phyloP scores from a whole-genome alignment of 2,113 vertebrate genomes.

The Pluvianellus socialis region DNA sequence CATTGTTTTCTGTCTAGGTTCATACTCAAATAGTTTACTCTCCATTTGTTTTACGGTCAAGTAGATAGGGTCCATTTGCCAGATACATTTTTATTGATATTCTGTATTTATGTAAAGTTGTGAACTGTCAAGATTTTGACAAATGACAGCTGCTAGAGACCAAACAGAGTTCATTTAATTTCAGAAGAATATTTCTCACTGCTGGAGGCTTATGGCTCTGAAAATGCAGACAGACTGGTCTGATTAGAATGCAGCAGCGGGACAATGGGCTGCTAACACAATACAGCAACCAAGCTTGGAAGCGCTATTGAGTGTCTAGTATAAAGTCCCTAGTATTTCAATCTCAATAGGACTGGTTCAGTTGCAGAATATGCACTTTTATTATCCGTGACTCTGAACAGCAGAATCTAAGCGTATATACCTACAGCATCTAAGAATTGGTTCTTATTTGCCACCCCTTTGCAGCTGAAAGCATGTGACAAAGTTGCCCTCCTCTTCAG shows the following conservation, averaged over 20 bases:
- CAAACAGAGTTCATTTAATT: slow-evolving; percentile 29
- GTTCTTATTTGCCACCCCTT: neutral
- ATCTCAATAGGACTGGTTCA: neutral
- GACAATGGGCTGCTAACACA: slow-evolving; percentile 15
- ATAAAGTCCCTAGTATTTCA: neutral
- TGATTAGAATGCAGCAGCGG: slow-evolving; percentile 31
- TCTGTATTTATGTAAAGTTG: slow-evolving; percentile 33
- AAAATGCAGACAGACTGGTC: slow-evolving; percentile 54
- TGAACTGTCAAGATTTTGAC: slow-evolving; percentile 16
- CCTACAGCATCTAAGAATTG: neutral
- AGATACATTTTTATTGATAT: slow-evolving; percentile 23
- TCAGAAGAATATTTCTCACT: slow-evolving; percentile 34
- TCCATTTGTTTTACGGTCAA: slow-evolving; percentile 34
- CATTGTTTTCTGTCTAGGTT: neutral
- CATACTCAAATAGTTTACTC: neutral
- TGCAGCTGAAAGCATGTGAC: neutral
- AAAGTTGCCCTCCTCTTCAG: neutral
- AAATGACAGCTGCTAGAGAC: slow-evolving; percentile 31
- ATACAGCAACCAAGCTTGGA: neutral
- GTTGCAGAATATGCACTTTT: slow-evolving; percentile 2
- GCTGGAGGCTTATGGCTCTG: neutral
- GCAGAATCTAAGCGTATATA: neutral
- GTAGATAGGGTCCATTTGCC: slow-evolving; percentile 20
- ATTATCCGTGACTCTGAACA: neutral
- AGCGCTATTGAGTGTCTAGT: neutral